A percentile compares a stretch with the other conserved stretches of the same genome.
Evolutionary conservation across 2,797 vertebrate genomes (phyloP).

Genomic region (Tamandua tetradactyla): DNA sequence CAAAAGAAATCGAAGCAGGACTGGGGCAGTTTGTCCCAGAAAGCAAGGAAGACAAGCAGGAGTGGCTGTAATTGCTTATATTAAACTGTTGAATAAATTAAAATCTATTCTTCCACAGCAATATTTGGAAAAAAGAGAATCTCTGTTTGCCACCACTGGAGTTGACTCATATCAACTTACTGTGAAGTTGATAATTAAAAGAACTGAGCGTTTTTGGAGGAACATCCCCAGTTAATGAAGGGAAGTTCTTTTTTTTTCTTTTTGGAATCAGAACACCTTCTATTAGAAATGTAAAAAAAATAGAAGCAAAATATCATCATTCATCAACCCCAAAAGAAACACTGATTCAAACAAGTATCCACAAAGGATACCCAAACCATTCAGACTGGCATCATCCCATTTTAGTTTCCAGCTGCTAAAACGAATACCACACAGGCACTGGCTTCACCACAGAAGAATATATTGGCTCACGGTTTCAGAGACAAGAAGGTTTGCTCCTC

Average conservation of each 20-base stretch:
- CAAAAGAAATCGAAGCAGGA: too few relatives aligned
- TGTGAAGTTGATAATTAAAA: neutral
- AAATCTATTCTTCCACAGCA: neutral
- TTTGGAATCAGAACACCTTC: neutral
- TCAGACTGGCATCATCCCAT: too few relatives aligned
- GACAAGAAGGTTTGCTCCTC: too few relatives aligned
- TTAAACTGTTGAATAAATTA: neutral
- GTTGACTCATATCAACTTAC: neutral
- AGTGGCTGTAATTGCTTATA: neutral
- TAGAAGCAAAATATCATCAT: neutral
- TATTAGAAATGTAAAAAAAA: neutral
- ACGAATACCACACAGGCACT: too few relatives aligned
- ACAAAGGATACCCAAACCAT: neutral
- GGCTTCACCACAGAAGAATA: too few relatives aligned
- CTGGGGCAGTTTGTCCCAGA: neutral
- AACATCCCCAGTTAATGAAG: neutral
- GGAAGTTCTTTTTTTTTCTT: neutral
- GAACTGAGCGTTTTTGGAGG: neutral
- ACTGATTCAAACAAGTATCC: neutral
- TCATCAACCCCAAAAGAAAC: neutral
- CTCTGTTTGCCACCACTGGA: neutral
- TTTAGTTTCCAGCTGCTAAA: too few relatives aligned
- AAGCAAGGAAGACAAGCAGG: neutral
- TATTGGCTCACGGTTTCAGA: too few relatives aligned
- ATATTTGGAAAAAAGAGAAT: neutral